phyloP scores from a whole-genome alignment of 2,797 vertebrate genomes.

The Pristis pectinata region DNA sequence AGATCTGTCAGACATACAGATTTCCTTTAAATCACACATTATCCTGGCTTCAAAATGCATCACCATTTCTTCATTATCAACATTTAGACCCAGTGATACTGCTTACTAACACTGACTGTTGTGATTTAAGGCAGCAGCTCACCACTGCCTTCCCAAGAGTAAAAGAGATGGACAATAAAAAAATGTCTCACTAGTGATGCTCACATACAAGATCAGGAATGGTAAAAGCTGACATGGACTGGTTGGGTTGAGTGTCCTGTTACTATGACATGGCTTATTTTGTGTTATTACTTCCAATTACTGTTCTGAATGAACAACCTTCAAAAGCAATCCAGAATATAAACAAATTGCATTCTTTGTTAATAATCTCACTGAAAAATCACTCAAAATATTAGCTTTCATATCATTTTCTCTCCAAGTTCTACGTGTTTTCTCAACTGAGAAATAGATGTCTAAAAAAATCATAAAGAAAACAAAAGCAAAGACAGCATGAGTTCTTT shows the following conservation, averaged over 20 bases:
- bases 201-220: not conserved
- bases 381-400: not conserved
- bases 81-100: too few species aligned
- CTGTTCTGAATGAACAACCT: not conserved
- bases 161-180: too few species aligned
- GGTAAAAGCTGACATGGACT: not conserved
- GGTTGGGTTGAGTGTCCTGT: not conserved
- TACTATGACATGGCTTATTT: not conserved
- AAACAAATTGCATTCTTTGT: not conserved
- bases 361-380: not conserved
- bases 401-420: not conserved
- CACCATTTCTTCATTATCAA: too few species aligned
- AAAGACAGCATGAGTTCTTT: not conserved
- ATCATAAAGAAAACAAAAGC: not conserved
- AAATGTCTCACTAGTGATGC: too few species aligned
- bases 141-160: too few species aligned
- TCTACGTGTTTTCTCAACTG: not conserved
- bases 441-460: not conserved
- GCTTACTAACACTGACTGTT: too few species aligned
- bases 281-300: not conserved
- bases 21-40: too few species aligned
- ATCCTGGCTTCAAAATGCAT: too few species aligned
- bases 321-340: constrained; percentile 8
- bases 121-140: too few species aligned
- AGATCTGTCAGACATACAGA: too few species aligned